Evolutionary conservation across 2,888 invertebrate species (phyloP).

Genomic region (Flexamia atlantica): DNA sequence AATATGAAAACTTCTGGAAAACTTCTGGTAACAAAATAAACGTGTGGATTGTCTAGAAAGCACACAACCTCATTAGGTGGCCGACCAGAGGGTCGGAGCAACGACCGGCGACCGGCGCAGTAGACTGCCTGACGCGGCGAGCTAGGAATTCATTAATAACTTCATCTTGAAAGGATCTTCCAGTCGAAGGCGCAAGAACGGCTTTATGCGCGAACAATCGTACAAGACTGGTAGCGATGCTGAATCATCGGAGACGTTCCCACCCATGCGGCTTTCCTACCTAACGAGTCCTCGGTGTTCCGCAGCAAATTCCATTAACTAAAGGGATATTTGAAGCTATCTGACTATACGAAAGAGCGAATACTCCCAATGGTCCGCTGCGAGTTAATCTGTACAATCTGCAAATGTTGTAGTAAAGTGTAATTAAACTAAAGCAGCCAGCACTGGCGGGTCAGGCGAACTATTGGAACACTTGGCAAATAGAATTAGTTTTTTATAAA

Average conservation of each 20-base stretch:
- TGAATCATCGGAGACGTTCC: constrained; percentile 46
- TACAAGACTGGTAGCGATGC: constrained; percentile 60
- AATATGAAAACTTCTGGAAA: no score
- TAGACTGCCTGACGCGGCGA: constrained; percentile 57
- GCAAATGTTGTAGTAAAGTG: no score
- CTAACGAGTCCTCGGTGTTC: neutral
- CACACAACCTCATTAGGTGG: neutral
- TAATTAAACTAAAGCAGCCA: no score
- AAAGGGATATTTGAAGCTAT: no score
- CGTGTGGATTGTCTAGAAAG: neutral
- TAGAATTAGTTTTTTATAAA: no score
- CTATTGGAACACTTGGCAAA: no score
- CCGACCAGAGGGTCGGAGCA: neutral
- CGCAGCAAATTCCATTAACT: no score
- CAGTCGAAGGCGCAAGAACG: constrained; percentile 48
- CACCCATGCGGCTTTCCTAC: constrained; percentile 8
- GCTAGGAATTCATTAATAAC: constrained; percentile 59
- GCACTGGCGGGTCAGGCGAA: no score
- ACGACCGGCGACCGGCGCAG: constrained; percentile 27
- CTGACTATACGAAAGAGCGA: no score
- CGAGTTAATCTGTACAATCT: no score
- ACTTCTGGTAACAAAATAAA: no score
- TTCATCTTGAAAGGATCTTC: constrained; percentile 51
- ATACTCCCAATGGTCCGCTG: no score
- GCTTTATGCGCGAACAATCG: constrained; percentile 53